Conservation (phyloP, 1,140 invertebrate genomes). For the Gryllus bimaculatus region DNA sequence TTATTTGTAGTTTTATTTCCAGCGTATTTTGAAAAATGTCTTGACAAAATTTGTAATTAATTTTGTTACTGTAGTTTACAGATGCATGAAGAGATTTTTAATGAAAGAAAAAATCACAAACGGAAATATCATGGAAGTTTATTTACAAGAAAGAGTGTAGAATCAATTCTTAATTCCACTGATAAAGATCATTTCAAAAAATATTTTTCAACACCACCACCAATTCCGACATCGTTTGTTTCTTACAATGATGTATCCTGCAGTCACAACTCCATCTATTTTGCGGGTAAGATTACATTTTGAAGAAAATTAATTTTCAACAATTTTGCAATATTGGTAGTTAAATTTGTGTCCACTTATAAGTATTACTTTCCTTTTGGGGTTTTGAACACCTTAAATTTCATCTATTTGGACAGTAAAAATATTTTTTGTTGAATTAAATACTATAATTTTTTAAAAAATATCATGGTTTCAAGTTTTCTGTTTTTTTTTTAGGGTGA, state of each 20-base stretch:
- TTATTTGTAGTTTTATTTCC: neutral
- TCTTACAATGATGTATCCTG: slow-evolving; percentile 38
- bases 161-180: slow-evolving; percentile 36
- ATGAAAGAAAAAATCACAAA: slow-evolving; percentile 26
- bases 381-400: no score
- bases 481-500: no score
- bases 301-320: slow-evolving; percentile 22
- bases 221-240: slow-evolving; percentile 31
- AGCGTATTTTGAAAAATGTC: no score
- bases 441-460: no score
- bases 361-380: no score
- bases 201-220: slow-evolving; percentile 37
- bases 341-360: no score
- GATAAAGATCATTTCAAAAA: slow-evolving; percentile 38
- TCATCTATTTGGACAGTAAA: no score
- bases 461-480: no score
- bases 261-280: slow-evolving; percentile 43
- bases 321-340: no score
- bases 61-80: slow-evolving; percentile 27
- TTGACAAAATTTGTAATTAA: neutral
- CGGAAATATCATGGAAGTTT: slow-evolving; percentile 33
- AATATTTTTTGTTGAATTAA: no score
- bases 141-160: slow-evolving; percentile 44
- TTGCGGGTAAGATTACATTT: slow-evolving; percentile 42
- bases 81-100: slow-evolving; percentile 29